Percentiles rank a stretch among this genome's conserved stretches.
phyloP scores from a whole-genome alignment of 2,113 vertebrate genomes.

The Gambusia affinis region DNA sequence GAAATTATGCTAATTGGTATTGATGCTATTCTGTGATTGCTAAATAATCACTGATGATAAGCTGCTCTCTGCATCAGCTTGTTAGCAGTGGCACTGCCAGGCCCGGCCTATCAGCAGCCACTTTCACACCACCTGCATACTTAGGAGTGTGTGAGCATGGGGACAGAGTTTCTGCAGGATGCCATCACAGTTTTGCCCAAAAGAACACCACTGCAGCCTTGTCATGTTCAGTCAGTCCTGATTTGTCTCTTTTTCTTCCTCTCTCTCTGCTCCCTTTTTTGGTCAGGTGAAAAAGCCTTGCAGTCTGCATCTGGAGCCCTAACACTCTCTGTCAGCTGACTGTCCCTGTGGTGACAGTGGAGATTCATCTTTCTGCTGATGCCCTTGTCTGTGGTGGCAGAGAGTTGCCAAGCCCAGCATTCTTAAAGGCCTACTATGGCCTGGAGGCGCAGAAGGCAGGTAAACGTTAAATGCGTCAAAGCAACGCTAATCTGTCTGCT shows the following conservation, averaged over 20 bases:
- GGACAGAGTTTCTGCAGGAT: conserved; percentile 14
- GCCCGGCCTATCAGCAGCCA: conserved; percentile 24
- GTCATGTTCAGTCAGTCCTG: conserved; percentile 55
- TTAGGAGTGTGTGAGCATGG: not conserved
- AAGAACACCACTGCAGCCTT: conserved; percentile 28
- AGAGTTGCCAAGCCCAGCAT: conserved; percentile 57
- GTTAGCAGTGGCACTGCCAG: conserved; percentile 33
- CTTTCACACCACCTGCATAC: conserved; percentile 43
- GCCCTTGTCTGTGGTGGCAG: conserved; percentile 45
- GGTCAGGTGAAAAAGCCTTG: conserved; percentile 55
- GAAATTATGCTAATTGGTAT: conserved; percentile 75
- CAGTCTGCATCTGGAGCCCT: conserved; percentile 50
- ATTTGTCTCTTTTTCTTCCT: conserved; percentile 20
- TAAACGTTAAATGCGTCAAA: conserved; percentile 7
- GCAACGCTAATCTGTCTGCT: conserved; percentile 28
- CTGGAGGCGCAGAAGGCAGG: conserved; percentile 52
- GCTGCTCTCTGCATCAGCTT: conserved; percentile 60
- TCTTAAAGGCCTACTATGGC: conserved; percentile 65
- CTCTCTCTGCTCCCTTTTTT: conserved; percentile 5
- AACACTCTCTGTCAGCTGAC: conserved; percentile 72
- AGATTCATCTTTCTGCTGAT: conserved; percentile 73
- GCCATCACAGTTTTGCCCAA: conserved; percentile 30
- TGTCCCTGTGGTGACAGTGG: conserved; percentile 61
- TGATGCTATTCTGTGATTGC: conserved; percentile 74
- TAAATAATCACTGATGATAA: conserved; percentile 76